Evolutionary conservation across 2,797 vertebrate species (phyloP), one percentile per base, ranked within the genome.

Genomic region (Gephyroberyx darwinii): DNA sequence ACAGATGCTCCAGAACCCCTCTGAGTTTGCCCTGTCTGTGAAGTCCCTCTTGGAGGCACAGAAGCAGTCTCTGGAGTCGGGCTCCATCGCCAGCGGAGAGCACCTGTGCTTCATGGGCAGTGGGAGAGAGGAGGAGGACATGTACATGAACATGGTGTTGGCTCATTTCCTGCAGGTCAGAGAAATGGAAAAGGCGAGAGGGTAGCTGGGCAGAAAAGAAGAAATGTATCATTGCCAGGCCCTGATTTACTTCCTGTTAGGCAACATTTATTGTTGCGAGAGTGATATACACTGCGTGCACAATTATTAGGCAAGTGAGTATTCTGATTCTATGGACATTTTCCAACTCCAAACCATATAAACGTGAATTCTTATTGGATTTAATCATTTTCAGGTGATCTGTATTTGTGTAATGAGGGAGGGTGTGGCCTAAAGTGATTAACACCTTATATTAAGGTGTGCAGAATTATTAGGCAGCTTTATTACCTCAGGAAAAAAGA

Each of bases 101-200:
- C 97, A 99, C 65, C 93, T 99, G 69, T 99, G 98, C 85, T 99
- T 99, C 86, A 98, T 99, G 98, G 98, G 98, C 83, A 99, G 97
- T 39, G 98, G 98, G 67, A 92, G 98, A 19, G 98, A 99, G 83
- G 98, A 99, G 72, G 98, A 99, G 88, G 98, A 99, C 91, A 99
- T 99, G 98, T 99, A 99, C 85, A 99, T 99, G 98, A 99, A 99
- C 92, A 99, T 99, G 98, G 98, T 99, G 82, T 91, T 99, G 45
- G 97, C 98, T 20, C 98, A 99, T 86, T 99, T 99, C 84, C 90
- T 99, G 74, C 98, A 99, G 97, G 98, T 98, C 87, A 74, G 85
- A 20, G 4, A n/a, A 39, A 14, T 10, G 17, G 61, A 10, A 16
- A 39, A 5, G 30, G 6, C 0, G 2, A 26, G 19, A 17, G 33